Base-by-base conservation (phyloP, 2,113 vertebrate species). In the Arothron firmamentum region DNA sequence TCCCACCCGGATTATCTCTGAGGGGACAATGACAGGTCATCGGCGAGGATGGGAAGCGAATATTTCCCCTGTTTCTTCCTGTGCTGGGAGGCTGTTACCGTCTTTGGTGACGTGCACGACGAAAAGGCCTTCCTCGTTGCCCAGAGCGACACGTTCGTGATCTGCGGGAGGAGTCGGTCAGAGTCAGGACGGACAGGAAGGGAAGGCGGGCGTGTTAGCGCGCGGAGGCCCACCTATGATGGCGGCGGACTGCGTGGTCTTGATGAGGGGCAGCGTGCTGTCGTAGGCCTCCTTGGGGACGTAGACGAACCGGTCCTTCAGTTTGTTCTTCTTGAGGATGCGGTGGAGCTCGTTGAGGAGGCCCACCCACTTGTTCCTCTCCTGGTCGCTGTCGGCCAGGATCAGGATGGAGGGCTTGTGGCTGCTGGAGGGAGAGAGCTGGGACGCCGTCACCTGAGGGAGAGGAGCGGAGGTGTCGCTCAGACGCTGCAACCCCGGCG, bases 81-180 rank as follows among this genome's bases (percentile, higher is more conserved):
- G 34, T 1, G 34, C 34, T 12, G 11, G 12, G 9, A 10, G 34
- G 34, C 34, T 1, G 6, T 38, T 93, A 98, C 97, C 97, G 0
- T 99, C 97, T 93, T 97, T 99, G 84, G 95, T 99, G 90, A 99
- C 92, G 31, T 98, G 96, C 19, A 99, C 88, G 81, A 98, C 92
- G 80, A 93, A 98, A 52, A 99, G 90, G 12, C 97, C 97, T 89
- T 99, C 97, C 90, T 99, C 97, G 46, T 97, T 98, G 62, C 97
- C 97, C 66, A 99, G 88, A 69, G 96, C 95, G 71, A 98, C 94
- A 34, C 96, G 93, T 87, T 99, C 96, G 14, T 99, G 97, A 92
- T 98, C 96, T 99, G 72, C 41, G 55, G 83, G 59, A 2, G 48
- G 23, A 79, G 31, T 5, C 64, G 28, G 74, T 2, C 3, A 55